A percentile compares a stretch with the other conserved stretches of the same genome.
Conservation (phyloP, 2,797 vertebrate species). For the Platyrinchus mystaceus region DNA sequence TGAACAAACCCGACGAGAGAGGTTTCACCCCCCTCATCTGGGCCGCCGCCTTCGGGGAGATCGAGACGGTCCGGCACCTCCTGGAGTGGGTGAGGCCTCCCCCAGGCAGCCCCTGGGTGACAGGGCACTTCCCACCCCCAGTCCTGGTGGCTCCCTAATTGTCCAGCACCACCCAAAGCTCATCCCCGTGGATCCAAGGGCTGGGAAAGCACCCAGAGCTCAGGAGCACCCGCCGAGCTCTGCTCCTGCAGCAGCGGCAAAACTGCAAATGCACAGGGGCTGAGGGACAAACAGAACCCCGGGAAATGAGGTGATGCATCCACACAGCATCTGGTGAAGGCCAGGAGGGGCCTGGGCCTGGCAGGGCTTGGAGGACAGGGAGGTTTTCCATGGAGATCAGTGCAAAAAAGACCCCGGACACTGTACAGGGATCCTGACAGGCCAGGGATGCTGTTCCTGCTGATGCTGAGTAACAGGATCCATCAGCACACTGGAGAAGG, state of each 20-base stretch:
- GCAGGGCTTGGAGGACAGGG: not conserved
- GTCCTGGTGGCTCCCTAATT: fast-evolving
- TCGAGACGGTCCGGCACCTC: constrained; percentile 86
- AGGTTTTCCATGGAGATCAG: not conserved
- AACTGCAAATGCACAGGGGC: not conserved
- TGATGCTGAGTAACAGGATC: not conserved
- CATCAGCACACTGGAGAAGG: not conserved
- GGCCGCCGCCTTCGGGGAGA: constrained; percentile 95
- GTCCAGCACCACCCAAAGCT: not conserved
- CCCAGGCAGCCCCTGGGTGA: fast-evolving
- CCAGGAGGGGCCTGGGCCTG: not conserved
- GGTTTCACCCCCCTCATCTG: constrained; percentile 97
- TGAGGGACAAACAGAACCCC: not conserved
- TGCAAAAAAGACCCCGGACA: not conserved
- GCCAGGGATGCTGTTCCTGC: fast-evolving
- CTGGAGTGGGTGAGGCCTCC: constrained; percentile 74
- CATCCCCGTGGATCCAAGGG: fast-evolving
- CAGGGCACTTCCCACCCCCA: not conserved
- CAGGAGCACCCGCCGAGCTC: not conserved
- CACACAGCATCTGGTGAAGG: not conserved
- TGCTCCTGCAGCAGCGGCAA: not conserved
- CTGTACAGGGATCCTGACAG: not conserved
- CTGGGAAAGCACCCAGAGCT: not conserved
- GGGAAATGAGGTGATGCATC: fast-evolving
- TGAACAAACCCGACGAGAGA: constrained; percentile 88